Conservation (phyloP, 1,140 invertebrate species). For the Papilio aristodemus region DNA sequence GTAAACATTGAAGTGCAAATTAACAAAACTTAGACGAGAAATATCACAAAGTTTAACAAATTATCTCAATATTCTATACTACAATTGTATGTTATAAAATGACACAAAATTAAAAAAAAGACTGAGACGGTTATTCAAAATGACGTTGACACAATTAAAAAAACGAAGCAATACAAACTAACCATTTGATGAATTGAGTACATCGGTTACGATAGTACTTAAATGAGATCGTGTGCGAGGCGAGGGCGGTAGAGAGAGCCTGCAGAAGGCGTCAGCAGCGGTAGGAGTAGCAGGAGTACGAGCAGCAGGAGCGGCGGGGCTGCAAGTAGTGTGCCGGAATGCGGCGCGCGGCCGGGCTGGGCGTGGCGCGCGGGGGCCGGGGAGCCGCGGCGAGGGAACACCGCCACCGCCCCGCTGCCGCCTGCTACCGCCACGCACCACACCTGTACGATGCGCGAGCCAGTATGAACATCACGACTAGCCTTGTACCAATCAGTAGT, state of each 20-base stretch:
- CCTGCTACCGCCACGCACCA: conserved; percentile 60
- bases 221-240: background rate
- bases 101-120: too few relatives aligned
- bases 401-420: conserved; percentile 55
- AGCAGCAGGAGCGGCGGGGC: background rate
- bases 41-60: too few relatives aligned
- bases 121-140: too few relatives aligned
- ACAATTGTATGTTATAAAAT: too few relatives aligned
- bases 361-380: conserved; percentile 58
- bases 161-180: background rate
- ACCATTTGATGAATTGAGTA: background rate
- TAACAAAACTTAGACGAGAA: too few relatives aligned
- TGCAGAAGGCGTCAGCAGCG: background rate
- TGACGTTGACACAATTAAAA: background rate
- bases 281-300: background rate
- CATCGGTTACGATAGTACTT: background rate
- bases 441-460: conserved; percentile 36
- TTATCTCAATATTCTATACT: too few relatives aligned
- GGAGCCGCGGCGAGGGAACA: conserved; percentile 58
- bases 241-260: background rate
- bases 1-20: too few relatives aligned
- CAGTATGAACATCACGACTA: too few relatives aligned
- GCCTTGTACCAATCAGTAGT: too few relatives aligned
- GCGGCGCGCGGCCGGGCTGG: conserved; percentile 47
- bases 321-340: conserved; percentile 37